A percentile compares a stretch with the other conserved stretches of the same genome.
These are phyloP conservation scores for Nebria brevicollis DNA, from an alignment of 2,888 invertebrate genomes.

Conservation along the genomic window DNA sequence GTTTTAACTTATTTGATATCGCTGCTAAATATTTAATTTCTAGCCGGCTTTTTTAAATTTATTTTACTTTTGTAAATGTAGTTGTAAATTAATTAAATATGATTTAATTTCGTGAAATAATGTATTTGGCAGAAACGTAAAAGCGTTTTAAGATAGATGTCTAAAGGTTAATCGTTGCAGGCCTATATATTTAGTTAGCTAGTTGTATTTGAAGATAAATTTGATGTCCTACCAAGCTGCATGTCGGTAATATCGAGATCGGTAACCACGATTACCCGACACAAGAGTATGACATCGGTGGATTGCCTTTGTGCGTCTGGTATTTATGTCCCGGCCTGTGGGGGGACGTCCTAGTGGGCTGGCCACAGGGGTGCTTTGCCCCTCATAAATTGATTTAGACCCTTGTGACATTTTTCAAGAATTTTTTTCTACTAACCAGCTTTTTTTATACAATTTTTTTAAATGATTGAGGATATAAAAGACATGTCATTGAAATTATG, in stretches of 20 bases:
- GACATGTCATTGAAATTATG: conserved; percentile 36
- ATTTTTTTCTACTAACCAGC: background rate
- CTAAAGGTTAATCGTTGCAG: no score
- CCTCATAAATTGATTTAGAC: conserved; percentile 18
- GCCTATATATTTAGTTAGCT: background rate
- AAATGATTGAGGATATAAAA: conserved; percentile 9
- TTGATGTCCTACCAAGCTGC: background rate
- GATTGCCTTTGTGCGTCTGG: background rate
- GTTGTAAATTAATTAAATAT: no score
- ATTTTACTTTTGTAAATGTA: no score
- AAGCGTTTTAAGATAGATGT: background rate
- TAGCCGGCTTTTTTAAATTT: no score
- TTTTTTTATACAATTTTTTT: background rate
- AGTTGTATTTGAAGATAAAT: background rate
- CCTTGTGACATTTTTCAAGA: conserved; percentile 9
- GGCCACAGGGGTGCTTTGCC: conserved; percentile 9
- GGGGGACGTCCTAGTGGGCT: conserved; percentile 17
- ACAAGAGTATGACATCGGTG: conserved; percentile 14
- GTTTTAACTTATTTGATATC: no score
- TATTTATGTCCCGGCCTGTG: conserved; percentile 11
- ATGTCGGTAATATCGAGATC: conserved; percentile 8
- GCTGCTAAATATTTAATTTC: no score
- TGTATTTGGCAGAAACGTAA: no score
- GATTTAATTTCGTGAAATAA: no score
- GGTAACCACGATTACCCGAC: background rate